Percentiles rank a stretch among this genome's conserved stretches.
These are phyloP conservation scores for Pseudorhombus dupliciocellatus DNA, from an alignment of 2,113 vertebrate species.

Conservation along the genomic window DNA sequence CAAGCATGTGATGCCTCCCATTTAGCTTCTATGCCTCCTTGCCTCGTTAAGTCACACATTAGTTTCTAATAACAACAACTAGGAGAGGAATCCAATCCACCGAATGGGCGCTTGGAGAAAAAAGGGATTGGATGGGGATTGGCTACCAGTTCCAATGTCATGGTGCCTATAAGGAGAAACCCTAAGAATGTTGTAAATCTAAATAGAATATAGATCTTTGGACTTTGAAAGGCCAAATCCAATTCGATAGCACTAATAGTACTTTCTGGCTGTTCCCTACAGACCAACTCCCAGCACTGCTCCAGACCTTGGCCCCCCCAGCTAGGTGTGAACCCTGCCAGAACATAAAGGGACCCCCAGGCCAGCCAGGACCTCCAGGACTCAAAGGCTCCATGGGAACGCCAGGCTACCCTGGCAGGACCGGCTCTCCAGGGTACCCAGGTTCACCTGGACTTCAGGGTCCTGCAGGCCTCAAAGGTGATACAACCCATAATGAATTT, in stretches of 20 bases:
- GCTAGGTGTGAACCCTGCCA: constrained; percentile 74
- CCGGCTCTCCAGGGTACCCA: constrained; percentile 77
- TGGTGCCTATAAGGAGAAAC: background rate
- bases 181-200: background rate
- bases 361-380: constrained; percentile 76
- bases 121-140: background rate
- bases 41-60: background rate
- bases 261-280: constrained; percentile 21
- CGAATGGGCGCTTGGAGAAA: no score
- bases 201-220: background rate
- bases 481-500: background rate
- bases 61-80: background rate
- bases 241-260: background rate
- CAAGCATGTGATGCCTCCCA: background rate
- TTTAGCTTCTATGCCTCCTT: background rate
- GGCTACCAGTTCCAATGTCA: background rate
- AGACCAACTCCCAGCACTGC: constrained; percentile 81
- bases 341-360: constrained; percentile 75
- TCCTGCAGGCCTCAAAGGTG: constrained; percentile 80
- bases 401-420: constrained; percentile 79
- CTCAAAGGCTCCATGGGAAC: constrained; percentile 76
- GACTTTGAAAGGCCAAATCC: background rate
- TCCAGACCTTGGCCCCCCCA: constrained; percentile 71
- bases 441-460: constrained; percentile 80
- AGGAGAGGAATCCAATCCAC: background rate